Evolutionary conservation across 2,113 vertebrate species (phyloP), one percentile per base, ranked within the genome.

Genomic region (Calidris pygmaea): DNA sequence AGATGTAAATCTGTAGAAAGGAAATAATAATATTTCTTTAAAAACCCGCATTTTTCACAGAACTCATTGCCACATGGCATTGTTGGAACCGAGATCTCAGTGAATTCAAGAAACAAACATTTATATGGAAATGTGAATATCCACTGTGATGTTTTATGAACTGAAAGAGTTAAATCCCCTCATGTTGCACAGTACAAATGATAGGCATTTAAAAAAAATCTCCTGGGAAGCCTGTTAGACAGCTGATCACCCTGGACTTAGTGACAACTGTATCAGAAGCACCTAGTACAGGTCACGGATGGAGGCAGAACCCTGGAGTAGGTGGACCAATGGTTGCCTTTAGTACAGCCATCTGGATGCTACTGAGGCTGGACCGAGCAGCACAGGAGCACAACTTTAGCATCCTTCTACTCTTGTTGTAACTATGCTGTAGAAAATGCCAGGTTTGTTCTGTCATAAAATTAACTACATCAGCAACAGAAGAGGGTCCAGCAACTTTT

Each of bases 61-160:
- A 79, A 59, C 34, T 85, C 7, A 45, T n/a, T 35, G 29, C 35
- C 68, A 76, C 11, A 41, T 1, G 4, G 43, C 48, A 26, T 29
- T 2, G 1, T 48, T 66, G 45, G 68, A 66, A 60, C 6, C 12
- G 71, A 75, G n/a, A 19, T 32, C 35, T 76, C 34, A 32, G 39
- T 53, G 39, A 93, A 73, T 73, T 88, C 53, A 83, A 68, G 48
- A 93, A 90, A 47, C 16, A 80, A 89, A 83, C 19, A 52, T 58
- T 70, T 66, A 53, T 39, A n/a, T n/a, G 55, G 67, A 83, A 60
- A 76, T 14, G 1, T 55, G 72, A 85, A 76, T 55, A 73, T 62
- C 53, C 4, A 1, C 35, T 83, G 41, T 70, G 35, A 68, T 35
- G 30, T 37, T 78, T 18, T 60, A 56, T 47, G 47, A 82, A 87